phyloP scores from a whole-genome alignment of 2,797 vertebrate genomes.

The Chrosomus eos region DNA sequence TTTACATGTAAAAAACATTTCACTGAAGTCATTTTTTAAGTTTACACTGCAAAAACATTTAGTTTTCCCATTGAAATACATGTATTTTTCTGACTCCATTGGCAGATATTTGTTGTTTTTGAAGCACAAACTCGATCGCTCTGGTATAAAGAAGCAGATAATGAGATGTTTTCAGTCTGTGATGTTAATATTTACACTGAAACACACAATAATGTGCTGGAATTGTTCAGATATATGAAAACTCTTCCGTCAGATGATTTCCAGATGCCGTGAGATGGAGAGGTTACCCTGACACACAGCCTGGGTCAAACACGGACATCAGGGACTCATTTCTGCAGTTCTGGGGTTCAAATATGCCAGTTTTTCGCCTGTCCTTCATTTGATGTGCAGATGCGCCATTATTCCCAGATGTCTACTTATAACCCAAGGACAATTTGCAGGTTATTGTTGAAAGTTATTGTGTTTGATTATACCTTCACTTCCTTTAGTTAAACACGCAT shows the following conservation, averaged over 20 bases:
- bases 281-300: not conserved
- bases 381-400: slow-evolving; percentile 16
- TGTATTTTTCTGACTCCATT: too few species aligned
- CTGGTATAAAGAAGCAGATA: too few species aligned
- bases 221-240: not conserved
- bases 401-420: slow-evolving; percentile 17
- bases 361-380: not conserved
- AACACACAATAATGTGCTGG: too few species aligned
- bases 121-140: too few species aligned
- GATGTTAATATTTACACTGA: not conserved
- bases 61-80: too few species aligned
- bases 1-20: too few species aligned
- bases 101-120: too few species aligned
- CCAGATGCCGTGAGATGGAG: slow-evolving; percentile 34
- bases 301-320: slow-evolving; percentile 2
- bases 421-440: not conserved
- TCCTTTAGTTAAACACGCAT: not conserved
- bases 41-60: too few species aligned
- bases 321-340: slow-evolving; percentile 18
- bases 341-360: not conserved
- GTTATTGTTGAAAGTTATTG: slow-evolving; percentile 28
- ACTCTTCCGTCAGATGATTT: not conserved
- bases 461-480: not conserved
- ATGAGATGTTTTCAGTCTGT: not conserved
- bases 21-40: too few species aligned